Evolutionary conservation across 92 coral and sea anemone genomes (phyloP).

Genomic region (Chrysogorgia sp.): DNA sequence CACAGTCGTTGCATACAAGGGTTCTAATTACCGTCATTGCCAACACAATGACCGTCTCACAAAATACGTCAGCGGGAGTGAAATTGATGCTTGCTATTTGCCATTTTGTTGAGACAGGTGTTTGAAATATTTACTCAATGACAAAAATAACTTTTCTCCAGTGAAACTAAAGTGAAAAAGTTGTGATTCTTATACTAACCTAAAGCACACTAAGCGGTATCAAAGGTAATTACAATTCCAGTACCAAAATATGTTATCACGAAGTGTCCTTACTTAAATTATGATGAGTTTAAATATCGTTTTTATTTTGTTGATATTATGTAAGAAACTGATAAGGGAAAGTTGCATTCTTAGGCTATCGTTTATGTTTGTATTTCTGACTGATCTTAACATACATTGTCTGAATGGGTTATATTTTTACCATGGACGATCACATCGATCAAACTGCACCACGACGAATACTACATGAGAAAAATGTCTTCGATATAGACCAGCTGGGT

Average conservation of each 20-base stretch:
- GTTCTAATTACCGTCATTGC: slow-evolving; percentile 22
- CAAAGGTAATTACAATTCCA: too few relatives aligned
- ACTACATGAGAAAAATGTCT: slow-evolving; percentile 1
- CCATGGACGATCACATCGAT: neutral
- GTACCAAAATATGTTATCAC: too few relatives aligned
- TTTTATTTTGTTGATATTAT: too few relatives aligned
- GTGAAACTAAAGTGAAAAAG: neutral
- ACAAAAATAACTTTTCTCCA: slow-evolving; percentile 5
- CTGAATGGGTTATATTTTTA: too few relatives aligned
- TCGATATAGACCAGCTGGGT: slow-evolving; percentile 6
- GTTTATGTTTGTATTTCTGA: too few relatives aligned
- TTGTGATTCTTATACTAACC: neutral
- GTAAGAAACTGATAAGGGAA: too few relatives aligned
- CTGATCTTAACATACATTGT: too few relatives aligned
- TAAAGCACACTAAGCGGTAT: neutral
- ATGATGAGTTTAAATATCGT: too few relatives aligned
- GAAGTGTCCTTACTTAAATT: too few relatives aligned
- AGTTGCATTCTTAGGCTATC: too few relatives aligned
- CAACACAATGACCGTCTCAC: slow-evolving; percentile 9
- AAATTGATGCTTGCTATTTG: slow-evolving; percentile 35
- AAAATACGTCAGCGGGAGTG: slow-evolving; percentile 27
- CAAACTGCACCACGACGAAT: neutral
- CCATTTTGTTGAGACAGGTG: slow-evolving; percentile 38
- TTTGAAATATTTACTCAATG: slow-evolving; percentile 24
- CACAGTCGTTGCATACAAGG: slow-evolving; percentile 21